Evolutionary conservation across 2,797 vertebrate genomes (phyloP).

Genomic region (Microhierax caerulescens): DNA sequence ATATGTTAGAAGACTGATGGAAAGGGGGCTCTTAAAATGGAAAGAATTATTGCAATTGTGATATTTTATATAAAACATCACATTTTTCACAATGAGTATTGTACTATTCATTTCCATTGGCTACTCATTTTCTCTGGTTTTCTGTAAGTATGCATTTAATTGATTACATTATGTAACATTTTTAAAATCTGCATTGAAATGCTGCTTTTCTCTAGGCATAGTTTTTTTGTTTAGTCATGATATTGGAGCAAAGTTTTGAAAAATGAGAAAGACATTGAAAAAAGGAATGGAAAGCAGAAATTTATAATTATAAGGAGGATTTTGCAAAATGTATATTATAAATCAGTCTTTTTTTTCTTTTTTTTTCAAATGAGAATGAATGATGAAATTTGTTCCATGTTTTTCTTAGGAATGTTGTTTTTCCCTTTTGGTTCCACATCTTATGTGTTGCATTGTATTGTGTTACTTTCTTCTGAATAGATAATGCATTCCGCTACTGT

Average conservation of each 20-base stretch:
- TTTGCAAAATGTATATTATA: not conserved
- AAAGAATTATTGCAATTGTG: not conserved
- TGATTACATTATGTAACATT: not conserved
- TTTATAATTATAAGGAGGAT: not conserved
- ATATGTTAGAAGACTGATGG: not conserved
- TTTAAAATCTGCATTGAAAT: not conserved
- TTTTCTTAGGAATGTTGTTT: not conserved
- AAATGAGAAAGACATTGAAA: not conserved
- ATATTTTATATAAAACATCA: not conserved
- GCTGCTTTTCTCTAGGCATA: not conserved
- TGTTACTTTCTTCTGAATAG: not conserved
- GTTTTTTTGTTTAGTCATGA: not conserved
- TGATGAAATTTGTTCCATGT: not conserved
- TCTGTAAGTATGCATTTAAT: not conserved
- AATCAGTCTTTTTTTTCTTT: not conserved
- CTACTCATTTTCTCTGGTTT: not conserved
- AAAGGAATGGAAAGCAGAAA: not conserved
- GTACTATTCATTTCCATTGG: not conserved
- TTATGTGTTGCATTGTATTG: rapidly evolving
- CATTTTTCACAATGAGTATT: not conserved
- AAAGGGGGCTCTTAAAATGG: not conserved
- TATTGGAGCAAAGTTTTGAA: not conserved
- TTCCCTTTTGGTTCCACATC: not conserved
- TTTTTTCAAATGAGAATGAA: not conserved
- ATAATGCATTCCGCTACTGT: not conserved